Evolutionary conservation across 2,888 invertebrate species (phyloP), one percentile per base, ranked within the genome.

Genomic region (Belgica antarctica): DNA sequence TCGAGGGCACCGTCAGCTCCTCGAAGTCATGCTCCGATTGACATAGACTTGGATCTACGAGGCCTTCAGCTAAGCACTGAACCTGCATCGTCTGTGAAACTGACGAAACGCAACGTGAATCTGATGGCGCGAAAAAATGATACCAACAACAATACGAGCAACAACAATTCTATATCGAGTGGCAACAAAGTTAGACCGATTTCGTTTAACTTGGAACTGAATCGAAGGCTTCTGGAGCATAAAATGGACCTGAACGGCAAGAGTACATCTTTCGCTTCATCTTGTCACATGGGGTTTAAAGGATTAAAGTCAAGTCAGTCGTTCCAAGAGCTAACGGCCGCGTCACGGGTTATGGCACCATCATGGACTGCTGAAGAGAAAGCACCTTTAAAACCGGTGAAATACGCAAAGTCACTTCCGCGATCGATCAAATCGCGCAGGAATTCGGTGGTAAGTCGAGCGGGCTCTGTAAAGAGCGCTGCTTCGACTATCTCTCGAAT

Each of bases 371-470:
- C 22, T 62, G 47, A 36, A 17, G 25, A 52, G 10, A 47, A 52
- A 15, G 22, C 27, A 4, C 15, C 28, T 10, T 15, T 22, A 10
- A 47, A 68, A 34, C 57, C 68, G 1, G 68, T 57, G 3, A 68
- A 68, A 57, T 68, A 68, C 25, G 68, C 68, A 27, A 68, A 68
- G 15, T 68, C 68, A n/a, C 28, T 68, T 10, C 46, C 68, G 3
- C 52, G 57, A 24, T 57, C 46, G n/a, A 77, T 80, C 2, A 77
- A 78, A 52, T 78, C 78, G 15, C 74, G 80, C 1, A 77, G 80
- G 1, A 78, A 79, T 4, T 80, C 80, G 5, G 78, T 77, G 0
- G 77, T 79, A 1, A 80, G 80, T 71, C 77, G 77, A 71, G 57
- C 68, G 4, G 68, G 52, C n/a, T 68, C 68, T 3, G 57, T 68